These are phyloP conservation scores for Synanthedon tipuliformis DNA, from an alignment of 2,888 invertebrate genomes.

Conservation along the genomic window DNA sequence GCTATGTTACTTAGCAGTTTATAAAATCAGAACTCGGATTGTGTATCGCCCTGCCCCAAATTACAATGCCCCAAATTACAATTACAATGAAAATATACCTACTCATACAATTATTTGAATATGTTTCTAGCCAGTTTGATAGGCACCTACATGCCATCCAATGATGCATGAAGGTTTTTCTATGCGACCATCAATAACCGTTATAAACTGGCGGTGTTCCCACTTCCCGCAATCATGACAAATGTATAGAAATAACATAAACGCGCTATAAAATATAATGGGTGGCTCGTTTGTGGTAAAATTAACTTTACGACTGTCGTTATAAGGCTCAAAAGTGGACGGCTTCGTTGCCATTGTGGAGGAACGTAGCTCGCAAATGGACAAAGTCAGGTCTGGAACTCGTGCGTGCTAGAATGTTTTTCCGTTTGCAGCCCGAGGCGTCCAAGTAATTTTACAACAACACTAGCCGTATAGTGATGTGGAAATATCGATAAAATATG, in stretches of 20 bases:
- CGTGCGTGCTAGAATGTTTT: conserved; percentile 18
- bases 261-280: not conserved
- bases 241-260: not conserved
- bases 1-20: too few relatives aligned
- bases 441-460: not conserved
- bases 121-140: too few relatives aligned
- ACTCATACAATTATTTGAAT: too few relatives aligned
- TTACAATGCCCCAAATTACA: too few relatives aligned
- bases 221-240: conserved; percentile 10
- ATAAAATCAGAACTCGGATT: too few relatives aligned
- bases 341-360: conserved; percentile 11
- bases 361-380: conserved; percentile 13
- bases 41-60: too few relatives aligned
- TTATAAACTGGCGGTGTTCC: conserved; percentile 12
- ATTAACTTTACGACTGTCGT: too few relatives aligned
- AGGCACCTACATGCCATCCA: not conserved
- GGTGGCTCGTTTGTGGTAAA: not conserved
- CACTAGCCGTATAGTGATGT: conserved; percentile 18
- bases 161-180: not conserved
- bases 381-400: conserved; percentile 17
- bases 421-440: not conserved
- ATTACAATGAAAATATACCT: too few relatives aligned
- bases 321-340: too few relatives aligned
- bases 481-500: conserved; percentile 25
- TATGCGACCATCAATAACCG: conserved; percentile 14